Base-by-base conservation (phyloP, 2,113 vertebrate species). In the Otocyon megalotis region DNA sequence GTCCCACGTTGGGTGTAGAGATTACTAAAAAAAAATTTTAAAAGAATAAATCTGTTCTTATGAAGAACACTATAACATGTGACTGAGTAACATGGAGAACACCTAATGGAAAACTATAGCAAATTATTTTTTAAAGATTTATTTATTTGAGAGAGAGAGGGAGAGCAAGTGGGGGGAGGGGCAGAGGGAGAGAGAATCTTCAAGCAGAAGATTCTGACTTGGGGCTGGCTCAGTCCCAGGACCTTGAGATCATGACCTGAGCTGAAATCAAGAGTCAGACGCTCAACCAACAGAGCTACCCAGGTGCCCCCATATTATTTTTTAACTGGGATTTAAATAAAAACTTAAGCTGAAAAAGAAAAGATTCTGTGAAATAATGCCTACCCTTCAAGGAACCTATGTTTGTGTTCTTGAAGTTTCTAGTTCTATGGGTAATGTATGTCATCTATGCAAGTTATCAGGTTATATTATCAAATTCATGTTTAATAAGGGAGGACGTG, bases 331-430 rank as follows among this genome's bases (percentile, higher is more conserved):
- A 30, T 50, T 77, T 77, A 76, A 30, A 50, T 77, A 50, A 77
- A 77, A 28, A 77, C 26, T 77, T 77, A 50, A 50, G 50, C 28
- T 77, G 74, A 16, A 30, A 77, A 48, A 76, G 43, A 76, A 76
- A 50, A 77, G 26, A 77, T 28, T 92, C 53, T 82, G 10, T 85
- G 50, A 97, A 90, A 82, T 65, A 95, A 93, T 71, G 26, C 10
- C 28, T 83, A 62, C 20, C 5, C 24, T 93, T 90, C 74, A 24
- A 92, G 77, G 43, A 96, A 88, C 1, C 17, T 58, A 2, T 37
- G 32, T 67, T 93, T 54, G 0, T 79, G 13, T 86, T 88, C 62
- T 74, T 9, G 62, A 56, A 67, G 48, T 60, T 88, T 85, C 37
- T 72, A 77, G 69, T 74, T 91, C 26, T 83, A 10, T 14, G 4